Evolutionary conservation across 2,888 invertebrate genomes (phyloP), one percentile per base, ranked within the genome.

Genomic region (Cyclophora albipunctata): DNA sequence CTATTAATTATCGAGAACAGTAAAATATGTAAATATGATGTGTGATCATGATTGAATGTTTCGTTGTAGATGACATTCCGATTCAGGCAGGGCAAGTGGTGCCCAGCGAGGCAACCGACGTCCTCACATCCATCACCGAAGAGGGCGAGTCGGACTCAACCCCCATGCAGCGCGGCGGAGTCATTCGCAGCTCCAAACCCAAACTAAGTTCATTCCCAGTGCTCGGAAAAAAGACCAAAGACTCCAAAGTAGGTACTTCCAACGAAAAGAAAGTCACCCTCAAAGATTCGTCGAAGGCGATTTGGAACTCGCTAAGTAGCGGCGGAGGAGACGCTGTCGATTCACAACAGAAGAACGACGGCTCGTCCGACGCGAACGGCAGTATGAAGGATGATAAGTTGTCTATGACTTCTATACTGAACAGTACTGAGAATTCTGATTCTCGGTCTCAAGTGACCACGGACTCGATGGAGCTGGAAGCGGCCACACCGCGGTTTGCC

Each of bases 41-140:
- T 20, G 20, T 20, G 20, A 20, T 20, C 20, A 20, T 20, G 37
- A 37, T 5, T 4, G 37, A 5, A 37, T 45, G 33, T 47, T 48
- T n/a, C 34, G 5, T 55, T 56, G 5, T 89, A 95, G 96, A 96
- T 89, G 96, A 96, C 82, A 96, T 96, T 84, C 96, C 96, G 45
- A 96, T 96, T 69, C 95, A 95, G 90, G 91, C 91, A 46, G 91
- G 91, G 6, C 92, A 92, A 69, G 91, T 90, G 45, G 90, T 91
- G 51, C 84, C 90, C 5, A 78, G 83, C 3, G 93, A 92, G 50
- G 87, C 88, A 2, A 88, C 89, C 44, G 89, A 89, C 53, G 82
- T 91, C 66, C 81, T 94, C 41, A 90, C 92, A 45, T 91, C 93
- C 0, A 94, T 94, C 61, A 91, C 91, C 2, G 94, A 94, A 69